phyloP scores from a whole-genome alignment of 2,797 vertebrate species.

The Gallinago nigripennis region DNA sequence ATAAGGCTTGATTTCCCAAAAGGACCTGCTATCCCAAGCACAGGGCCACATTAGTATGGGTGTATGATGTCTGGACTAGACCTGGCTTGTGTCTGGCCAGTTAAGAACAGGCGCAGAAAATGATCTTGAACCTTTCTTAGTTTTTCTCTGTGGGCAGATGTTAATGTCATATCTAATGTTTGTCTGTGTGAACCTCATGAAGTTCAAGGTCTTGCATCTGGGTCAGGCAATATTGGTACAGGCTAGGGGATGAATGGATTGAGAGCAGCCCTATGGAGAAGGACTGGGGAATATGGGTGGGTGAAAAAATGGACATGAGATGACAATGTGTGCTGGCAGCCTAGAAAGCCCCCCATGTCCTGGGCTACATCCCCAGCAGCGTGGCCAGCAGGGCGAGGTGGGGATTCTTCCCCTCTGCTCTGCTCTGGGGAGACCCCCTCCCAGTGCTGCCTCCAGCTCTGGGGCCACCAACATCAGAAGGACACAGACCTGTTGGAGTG shows the following conservation, averaged over 20 bases:
- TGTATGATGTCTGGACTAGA: background rate
- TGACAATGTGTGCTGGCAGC: accelerated
- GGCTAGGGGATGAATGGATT: too few species aligned
- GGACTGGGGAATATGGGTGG: background rate
- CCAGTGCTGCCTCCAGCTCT: background rate
- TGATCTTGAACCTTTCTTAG: background rate
- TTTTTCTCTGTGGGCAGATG: background rate
- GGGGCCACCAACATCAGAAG: background rate
- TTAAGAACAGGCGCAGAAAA: background rate
- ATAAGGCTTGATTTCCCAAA: background rate
- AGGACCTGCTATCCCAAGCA: background rate
- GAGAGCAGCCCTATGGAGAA: too few species aligned
- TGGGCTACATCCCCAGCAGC: too few species aligned
- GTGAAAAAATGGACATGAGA: background rate
- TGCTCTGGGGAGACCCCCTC: background rate
- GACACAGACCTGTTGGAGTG: background rate
- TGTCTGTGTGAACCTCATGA: background rate
- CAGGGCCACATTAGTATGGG: accelerated
- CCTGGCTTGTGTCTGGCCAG: background rate
- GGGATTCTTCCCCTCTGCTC: too few species aligned
- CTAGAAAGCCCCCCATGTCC: background rate
- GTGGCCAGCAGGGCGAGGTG: background rate
- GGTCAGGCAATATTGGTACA: background rate
- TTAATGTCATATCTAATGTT: background rate
- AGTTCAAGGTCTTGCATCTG: background rate